phyloP scores from a whole-genome alignment of 2,113 vertebrate species.

The Shinisaurus crocodilurus region DNA sequence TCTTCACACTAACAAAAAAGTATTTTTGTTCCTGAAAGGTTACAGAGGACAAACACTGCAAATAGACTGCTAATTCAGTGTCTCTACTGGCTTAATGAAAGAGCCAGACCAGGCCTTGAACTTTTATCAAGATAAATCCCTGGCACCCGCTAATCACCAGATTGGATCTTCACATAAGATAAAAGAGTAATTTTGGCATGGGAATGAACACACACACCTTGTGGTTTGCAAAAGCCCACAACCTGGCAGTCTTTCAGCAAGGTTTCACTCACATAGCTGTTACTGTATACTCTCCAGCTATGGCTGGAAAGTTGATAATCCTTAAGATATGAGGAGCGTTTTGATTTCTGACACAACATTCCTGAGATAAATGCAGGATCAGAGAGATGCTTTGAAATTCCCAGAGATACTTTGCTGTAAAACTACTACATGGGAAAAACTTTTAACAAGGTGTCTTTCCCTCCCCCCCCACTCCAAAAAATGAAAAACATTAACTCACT shows the following conservation, averaged over 20 bases:
- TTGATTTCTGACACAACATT: slow-evolving; percentile 99
- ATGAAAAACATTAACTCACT: slow-evolving; percentile 53
- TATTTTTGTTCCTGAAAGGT: slow-evolving; percentile 1
- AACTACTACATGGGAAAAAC: slow-evolving; percentile 71
- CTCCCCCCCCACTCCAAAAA: slow-evolving; percentile 1
- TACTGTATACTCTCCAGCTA: slow-evolving; percentile 93
- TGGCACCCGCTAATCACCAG: slow-evolving; percentile 80
- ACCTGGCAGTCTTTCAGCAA: slow-evolving; percentile 79
- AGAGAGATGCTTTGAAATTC: slow-evolving; percentile 92
- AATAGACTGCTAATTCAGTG: slow-evolving; percentile 52
- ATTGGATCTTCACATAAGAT: slow-evolving; percentile 82
- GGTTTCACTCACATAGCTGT: slow-evolving; percentile 85
- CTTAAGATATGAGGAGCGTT: slow-evolving; percentile 97
- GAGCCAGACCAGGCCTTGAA: slow-evolving; percentile 72
- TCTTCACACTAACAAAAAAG: slow-evolving; percentile 37
- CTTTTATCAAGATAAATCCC: slow-evolving; percentile 81
- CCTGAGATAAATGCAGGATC: slow-evolving; percentile 97
- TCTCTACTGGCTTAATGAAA: slow-evolving; percentile 67
- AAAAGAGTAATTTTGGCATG: slow-evolving; percentile 75
- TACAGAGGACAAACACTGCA: slow-evolving; percentile 28
- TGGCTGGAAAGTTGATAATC: slow-evolving; percentile 91
- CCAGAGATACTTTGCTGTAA: slow-evolving; percentile 78
- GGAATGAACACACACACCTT: slow-evolving; percentile 81
- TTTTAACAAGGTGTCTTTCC: slow-evolving; percentile 76
- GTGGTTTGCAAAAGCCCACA: slow-evolving; percentile 75